Evolutionary conservation across 2,797 vertebrate genomes (phyloP).

Genomic region (Centropyge bicolor): DNA sequence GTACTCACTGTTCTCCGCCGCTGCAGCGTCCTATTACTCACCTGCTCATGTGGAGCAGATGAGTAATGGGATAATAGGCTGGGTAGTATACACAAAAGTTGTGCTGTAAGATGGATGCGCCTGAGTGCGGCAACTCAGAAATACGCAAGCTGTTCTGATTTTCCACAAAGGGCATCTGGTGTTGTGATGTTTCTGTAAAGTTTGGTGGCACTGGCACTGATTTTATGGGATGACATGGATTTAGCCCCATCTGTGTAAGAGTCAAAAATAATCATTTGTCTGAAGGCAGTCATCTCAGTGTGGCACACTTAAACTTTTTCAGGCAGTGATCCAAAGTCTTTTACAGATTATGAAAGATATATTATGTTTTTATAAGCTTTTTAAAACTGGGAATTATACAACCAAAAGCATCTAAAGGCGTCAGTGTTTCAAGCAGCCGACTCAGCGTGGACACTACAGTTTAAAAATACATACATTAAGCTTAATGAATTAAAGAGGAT

Average conservation of each 20-base stretch:
- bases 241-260: constrained; percentile 64
- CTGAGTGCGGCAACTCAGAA: constrained; percentile 35
- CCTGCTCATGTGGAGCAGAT: constrained; percentile 46
- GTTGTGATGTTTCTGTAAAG: constrained; percentile 42
- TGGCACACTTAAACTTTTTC: constrained; percentile 16
- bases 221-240: constrained; percentile 65
- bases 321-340: constrained; percentile 26
- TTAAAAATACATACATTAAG: not conserved
- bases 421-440: not conserved
- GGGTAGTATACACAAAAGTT: constrained; percentile 38
- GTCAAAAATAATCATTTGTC: constrained; percentile 56
- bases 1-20: constrained; percentile 1
- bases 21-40: constrained; percentile 56
- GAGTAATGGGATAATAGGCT: constrained; percentile 57
- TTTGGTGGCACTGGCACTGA: constrained; percentile 44
- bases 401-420: not conserved
- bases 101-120: constrained; percentile 42
- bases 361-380: not conserved
- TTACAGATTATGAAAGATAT: not conserved
- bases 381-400: not conserved
- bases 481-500: constrained; percentile 33
- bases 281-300: constrained; percentile 33
- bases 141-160: constrained; percentile 49
- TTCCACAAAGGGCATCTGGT: constrained; percentile 58
- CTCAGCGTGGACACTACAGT: not conserved